Evolutionary conservation across 1,140 invertebrate genomes (phyloP), one percentile per base, ranked within the genome.

Genomic region (Drosophila punjabiensis): DNA sequence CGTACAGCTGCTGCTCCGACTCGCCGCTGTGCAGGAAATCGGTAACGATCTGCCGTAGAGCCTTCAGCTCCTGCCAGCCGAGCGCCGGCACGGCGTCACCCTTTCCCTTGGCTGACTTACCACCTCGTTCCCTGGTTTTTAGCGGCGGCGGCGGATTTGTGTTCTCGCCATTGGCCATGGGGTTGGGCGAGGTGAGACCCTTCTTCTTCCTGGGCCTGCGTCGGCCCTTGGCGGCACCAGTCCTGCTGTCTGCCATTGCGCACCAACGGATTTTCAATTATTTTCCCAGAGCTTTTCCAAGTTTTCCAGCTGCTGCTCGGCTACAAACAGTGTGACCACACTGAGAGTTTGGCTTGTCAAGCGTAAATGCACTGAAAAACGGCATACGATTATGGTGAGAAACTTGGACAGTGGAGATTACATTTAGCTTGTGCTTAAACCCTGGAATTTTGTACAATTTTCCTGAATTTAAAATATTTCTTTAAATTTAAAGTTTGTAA

Each of bases 11-110:
- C 4, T 45, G 30, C 43, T 69, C 52, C 3, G 8, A 13, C 6
- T 81, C 63, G 10, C 59, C 45, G 13, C 76, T 35, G 10, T 45
- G 48, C 13, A 82, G 0, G 7, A 92, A 92, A 16, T 89, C 63
- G 0, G n/a, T 18, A 4, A 92, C 74, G 6, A 11, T 30, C 2
- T 70, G 50, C 13, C 82, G 79, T 28, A 92, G 39, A 3, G 35
- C 8, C n/a, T 64, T 43, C 1, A 58, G 20, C 11, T 88, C 79
- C 0, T 6, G n/a, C 10, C 4, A 9, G 11, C 45, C 18, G 3
- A 91, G 45, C 0, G 16, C 16, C 4, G 11, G n/a, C 6, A 8
- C 35, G 61, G 16, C 28, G 0, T 24, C 28, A 18, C 10, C 18
- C 18, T 20, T 20, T 20, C 18, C 43, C 18, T 5, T 18, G 3